A percentile compares a stretch with the other conserved stretches of the same genome.
Evolutionary conservation across 2,888 invertebrate species (phyloP).

Genomic region (Lochmaea capreae): DNA sequence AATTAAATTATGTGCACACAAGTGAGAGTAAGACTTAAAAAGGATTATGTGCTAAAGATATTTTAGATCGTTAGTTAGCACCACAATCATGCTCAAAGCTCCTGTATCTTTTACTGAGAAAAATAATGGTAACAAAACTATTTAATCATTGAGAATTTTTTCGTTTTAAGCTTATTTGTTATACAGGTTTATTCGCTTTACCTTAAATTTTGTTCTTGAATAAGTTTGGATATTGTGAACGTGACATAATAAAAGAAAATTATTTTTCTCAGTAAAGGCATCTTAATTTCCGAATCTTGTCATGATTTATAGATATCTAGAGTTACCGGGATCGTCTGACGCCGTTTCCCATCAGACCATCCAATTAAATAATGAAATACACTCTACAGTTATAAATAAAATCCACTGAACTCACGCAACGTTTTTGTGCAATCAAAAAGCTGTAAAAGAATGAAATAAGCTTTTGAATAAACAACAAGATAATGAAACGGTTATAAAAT

Average conservation of each 20-base stretch:
- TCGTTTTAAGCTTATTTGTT: too few relatives aligned
- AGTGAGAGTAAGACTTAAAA: too few relatives aligned
- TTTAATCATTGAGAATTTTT: too few relatives aligned
- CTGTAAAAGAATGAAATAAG: not conserved
- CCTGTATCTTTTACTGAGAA: too few relatives aligned
- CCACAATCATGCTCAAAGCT: too few relatives aligned
- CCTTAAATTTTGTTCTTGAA: too few relatives aligned
- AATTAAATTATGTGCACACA: slow-evolving; percentile 4
- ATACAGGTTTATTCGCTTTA: too few relatives aligned
- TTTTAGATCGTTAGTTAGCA: too few relatives aligned
- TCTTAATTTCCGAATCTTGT: not conserved
- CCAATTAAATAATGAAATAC: slow-evolving; percentile 22
- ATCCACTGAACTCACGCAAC: slow-evolving; percentile 8
- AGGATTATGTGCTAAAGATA: too few relatives aligned
- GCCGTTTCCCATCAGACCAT: slow-evolving; percentile 3
- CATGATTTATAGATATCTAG: slow-evolving; percentile 8
- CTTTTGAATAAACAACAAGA: slow-evolving; percentile 9
- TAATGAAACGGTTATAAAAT: slow-evolving; percentile 17
- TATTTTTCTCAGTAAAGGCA: not conserved
- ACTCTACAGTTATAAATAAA: not conserved
- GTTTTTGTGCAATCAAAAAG: slow-evolving; percentile 11
- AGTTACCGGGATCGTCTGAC: slow-evolving; percentile 1
- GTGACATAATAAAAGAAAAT: not conserved
- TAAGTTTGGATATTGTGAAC: too few relatives aligned
- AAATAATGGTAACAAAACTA: too few relatives aligned